Evolutionary conservation across 2,797 vertebrate species (phyloP), one percentile per base, ranked within the genome.

Genomic region (Chiroxiphia lanceolata): DNA sequence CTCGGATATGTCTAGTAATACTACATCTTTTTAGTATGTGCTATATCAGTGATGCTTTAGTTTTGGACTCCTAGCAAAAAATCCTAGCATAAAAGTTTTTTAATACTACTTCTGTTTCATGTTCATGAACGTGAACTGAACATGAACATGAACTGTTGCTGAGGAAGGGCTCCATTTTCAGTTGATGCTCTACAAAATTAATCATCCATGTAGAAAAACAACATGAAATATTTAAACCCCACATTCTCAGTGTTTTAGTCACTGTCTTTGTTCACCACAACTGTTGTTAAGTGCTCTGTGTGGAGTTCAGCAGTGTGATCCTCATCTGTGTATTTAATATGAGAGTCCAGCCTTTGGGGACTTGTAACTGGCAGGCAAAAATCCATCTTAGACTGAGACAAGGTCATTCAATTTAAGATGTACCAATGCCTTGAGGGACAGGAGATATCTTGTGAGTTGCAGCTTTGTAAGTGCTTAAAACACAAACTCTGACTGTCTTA

Each of bases 381-480:
- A 61, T 90, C 47, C 21, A 8, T 94, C 88, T 85, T 87, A 64
- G 31, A 85, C 48, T 78, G 71, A 74, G 64, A 83, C 61, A 83
- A 77, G 85, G 71, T 89, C 50, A 22, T 94, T 80, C 60, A 68
- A 3, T 63, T 93, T 85, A 47, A 72, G 53, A 54, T 27, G 21
- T 71, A 59, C 12, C 11, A 11, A 13, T 89, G 88, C 47, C 42
- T 84, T 61, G 57, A 74, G 88, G 47, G 38, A 83, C 2, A 6
- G 59, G 79, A 78, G 38, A 22, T 91, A 42, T 13, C 51, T 94
- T 84, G 36, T 44, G 51, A 87, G 67, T 75, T 94, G 83, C n/a
- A 78, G 50, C 15, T 90, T 84, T 94, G 4, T 74, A 77, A 80
- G 60, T 89, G 45, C 83, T 87, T 96, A 31, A 82, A 93, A 74